Evolutionary conservation across 2,113 vertebrate species (phyloP).

Genomic region (Salvelinus sp.): DNA sequence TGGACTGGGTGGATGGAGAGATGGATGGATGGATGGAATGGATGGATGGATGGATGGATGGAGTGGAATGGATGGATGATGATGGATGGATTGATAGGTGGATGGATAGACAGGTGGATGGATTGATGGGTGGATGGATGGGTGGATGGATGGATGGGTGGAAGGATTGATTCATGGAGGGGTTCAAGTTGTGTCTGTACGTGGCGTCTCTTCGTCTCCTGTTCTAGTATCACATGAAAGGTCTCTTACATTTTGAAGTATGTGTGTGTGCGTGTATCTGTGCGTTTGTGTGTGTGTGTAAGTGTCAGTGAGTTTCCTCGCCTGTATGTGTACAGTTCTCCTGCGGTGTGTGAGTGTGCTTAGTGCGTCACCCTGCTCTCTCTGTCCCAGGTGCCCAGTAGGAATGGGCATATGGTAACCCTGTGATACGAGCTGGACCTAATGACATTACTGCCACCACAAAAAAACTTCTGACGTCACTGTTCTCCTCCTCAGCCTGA

Average conservation of each 20-base stretch:
- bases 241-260: constrained; percentile 10
- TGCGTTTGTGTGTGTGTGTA: constrained; percentile 1
- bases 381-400: constrained; percentile 64
- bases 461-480: constrained; percentile 57
- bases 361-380: constrained; percentile 72
- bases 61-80: too few species aligned
- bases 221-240: neutral
- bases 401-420: constrained; percentile 75
- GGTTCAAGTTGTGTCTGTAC: neutral
- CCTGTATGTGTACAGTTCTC: constrained; percentile 46
- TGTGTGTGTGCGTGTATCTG: constrained; percentile 27
- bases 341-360: constrained; percentile 58
- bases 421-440: constrained; percentile 66
- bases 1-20: too few species aligned
- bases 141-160: too few species aligned
- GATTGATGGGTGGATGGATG: too few species aligned
- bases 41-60: too few species aligned
- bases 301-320: constrained; percentile 31
- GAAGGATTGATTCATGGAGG: too few species aligned
- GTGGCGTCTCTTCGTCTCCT: neutral
- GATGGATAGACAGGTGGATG: too few species aligned
- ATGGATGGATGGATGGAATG: too few species aligned
- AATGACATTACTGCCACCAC: constrained; percentile 52
- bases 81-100: too few species aligned
- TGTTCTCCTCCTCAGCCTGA: constrained; percentile 2